Base-by-base conservation (phyloP, 2,797 vertebrate genomes). In the Trachops cirrhosus region DNA sequence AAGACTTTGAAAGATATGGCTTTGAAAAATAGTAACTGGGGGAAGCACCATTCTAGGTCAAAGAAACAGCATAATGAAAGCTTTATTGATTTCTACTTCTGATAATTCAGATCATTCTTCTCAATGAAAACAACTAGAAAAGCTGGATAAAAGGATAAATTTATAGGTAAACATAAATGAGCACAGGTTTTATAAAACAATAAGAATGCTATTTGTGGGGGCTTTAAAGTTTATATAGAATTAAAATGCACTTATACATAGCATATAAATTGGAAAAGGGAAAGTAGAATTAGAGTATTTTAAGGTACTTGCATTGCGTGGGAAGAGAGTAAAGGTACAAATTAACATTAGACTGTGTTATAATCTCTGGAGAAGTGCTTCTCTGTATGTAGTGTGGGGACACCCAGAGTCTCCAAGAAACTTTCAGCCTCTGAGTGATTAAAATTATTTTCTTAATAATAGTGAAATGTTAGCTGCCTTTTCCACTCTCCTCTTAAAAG, bases 101-200 rank as follows among this genome's bases (percentile, higher is more conserved):
- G 24, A 74, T 74, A 48, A 94, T 73, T 88, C 52, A 37, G 2
- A 80, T 89, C 24, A 21, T 89, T 94, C 46, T 39, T 77, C 57
- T 94, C 75, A 87, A 93, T 75, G 32, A 74, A 86, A 89, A 52
- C 50, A 89, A 41, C 52, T 89, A 83, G 78, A 93, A 89, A 92
- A 74, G 8, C 59, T 90, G 32, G 59, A 52, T 75, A 80, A 86
- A 86, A 62, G 41, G 22, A 34, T 50, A 86, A 88, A 78, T 78
- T 57, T 44, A 50, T 89, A 77, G 67, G 46, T 6, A 80, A 92
- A 29, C 39, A 15, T 85, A 82, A 68, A 82, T 50, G 46, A 94
- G 87, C n/a, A 46, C 15, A 85, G 41, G 57, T 21, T 90, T 41
- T 64, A 91, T 62, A 46, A 73, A 71, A 68, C 12, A 90, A 5